Evolutionary conservation across 92 coral and sea anemone species (phyloP).

Genomic region (Meandrina meandrites): DNA sequence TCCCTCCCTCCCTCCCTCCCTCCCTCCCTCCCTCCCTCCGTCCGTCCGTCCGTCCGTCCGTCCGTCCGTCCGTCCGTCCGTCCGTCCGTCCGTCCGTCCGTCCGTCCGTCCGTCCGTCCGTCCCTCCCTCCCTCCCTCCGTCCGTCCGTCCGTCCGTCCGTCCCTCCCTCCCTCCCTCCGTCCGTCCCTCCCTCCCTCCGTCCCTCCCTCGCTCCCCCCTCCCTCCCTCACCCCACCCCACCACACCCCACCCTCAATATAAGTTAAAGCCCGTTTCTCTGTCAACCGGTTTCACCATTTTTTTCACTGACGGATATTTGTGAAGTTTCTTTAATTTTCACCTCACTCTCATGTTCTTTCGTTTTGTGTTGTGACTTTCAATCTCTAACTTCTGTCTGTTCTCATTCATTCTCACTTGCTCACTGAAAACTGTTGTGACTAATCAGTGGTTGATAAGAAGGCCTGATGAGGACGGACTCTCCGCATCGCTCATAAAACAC

Average conservation of each 20-base stretch:
- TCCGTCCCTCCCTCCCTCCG: no score
- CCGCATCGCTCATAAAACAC: slow-evolving; percentile 74
- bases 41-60: no score
- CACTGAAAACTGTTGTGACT: slow-evolving; percentile 7
- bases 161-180: no score
- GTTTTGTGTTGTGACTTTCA: neutral
- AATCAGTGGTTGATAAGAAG: slow-evolving; percentile 62
- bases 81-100: no score
- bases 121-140: no score
- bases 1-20: no score
- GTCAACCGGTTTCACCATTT: neutral
- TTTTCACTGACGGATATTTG: neutral
- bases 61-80: no score
- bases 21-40: no score
- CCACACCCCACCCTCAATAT: neutral
- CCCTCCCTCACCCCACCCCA: no score
- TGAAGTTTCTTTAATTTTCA: neutral
- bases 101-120: no score
- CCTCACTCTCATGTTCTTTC: neutral
- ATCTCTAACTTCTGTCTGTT: slow-evolving; percentile 8
- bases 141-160: no score
- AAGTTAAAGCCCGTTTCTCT: neutral
- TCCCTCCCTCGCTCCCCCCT: no score
- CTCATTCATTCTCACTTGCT: slow-evolving; percentile 33
- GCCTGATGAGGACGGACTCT: slow-evolving; percentile 71